Base-by-base conservation (phyloP, 2,888 invertebrate species). In the Tigriopus californicus region DNA sequence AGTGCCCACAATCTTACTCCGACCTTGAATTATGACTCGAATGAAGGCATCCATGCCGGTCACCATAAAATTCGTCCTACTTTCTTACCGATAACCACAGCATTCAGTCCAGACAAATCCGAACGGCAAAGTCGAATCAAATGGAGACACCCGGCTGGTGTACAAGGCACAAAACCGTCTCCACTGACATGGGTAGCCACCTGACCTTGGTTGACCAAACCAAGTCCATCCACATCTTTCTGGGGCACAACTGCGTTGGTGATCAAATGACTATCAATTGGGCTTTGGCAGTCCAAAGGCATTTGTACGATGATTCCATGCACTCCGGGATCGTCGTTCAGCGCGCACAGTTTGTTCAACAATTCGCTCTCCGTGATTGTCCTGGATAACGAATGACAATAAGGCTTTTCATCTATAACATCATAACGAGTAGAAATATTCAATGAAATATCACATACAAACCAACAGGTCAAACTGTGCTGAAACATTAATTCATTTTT, bases 271-370 rank as follows among this genome's bases (percentile, higher is more conserved):
- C 87, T 80, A 74, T 97, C 85, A 63, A 98, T 92, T 65, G 77
- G 69, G 66, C 82, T 80, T 0, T 78, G 79, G 41, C 82, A 79
- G 70, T 98, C 97, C 62, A 97, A 74, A 0, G 97, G 97, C 83
- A 90, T 86, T 76, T 94, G 94, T 1, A 95, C 90, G 65, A 95
- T 92, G 68, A 95, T 91, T 58, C 95, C 95, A 72, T 95, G 92
- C 44, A 94, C 80, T 12, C 73, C 73, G 0, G 84, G 80, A 68
- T 94, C 86, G 64, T 79, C 77, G 71, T 98, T 98, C 61, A 98
- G 74, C 58, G 76, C 74, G 56, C 79, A 76, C 57, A 94, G 73
- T 69, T 79, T 15, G 12, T 54, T 12, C n/a, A 54, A 18, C 6
- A 54, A 5, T 1, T 54, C 40, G 10, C n/a, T 15, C 22, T 40